Evolutionary conservation across 2,797 vertebrate genomes (phyloP), one percentile per base, ranked within the genome.

Genomic region (Bryconaethiops microstoma): DNA sequence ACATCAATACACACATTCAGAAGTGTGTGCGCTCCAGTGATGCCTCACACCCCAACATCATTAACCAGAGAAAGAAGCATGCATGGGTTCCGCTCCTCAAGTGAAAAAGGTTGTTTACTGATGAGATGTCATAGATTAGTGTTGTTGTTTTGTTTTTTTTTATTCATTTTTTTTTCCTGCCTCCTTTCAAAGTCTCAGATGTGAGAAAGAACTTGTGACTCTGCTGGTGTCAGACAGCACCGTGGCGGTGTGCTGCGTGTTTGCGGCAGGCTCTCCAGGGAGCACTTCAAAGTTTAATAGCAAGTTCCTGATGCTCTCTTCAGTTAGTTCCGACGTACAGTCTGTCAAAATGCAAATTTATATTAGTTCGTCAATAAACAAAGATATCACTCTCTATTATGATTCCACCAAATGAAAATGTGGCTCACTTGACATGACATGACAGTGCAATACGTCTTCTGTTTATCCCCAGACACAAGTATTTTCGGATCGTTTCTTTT

Each of bases 201-300:
- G 59, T 68, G 40, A 64, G 42, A 83, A 73, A 80, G 45, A 74
- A 77, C 80, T 84, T 81, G 76, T 25, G 64, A 63, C 62, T 64
- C 45, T n/a, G 48, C 45, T 76, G 76, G 74, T 73, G 75, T 83
- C 67, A 17, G 2, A 64, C 71, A 42, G 70, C 57, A 45, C 45
- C 2, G 39, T 50, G 78, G 35, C 60, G 76, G 23, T 69, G 82
- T 7, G 29, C 2, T 39, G 60, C 6, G 40, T 39, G 48, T 73
- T 64, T 64, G 29, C 62, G 25, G 57, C n/a, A 25, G 63, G 7
- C 5, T 80, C 75, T 80, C 54, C 8, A 39, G 54, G 70, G 82
- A 77, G 48, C 63, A 62, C 75, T 81, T 55, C 0, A 23, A 40
- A 76, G 64, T 48, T 70, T 77, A 70, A 78, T 63, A 70, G 64